Evolutionary conservation across 2,888 invertebrate species (phyloP).

Genomic region (Hyppa rectilinea): DNA sequence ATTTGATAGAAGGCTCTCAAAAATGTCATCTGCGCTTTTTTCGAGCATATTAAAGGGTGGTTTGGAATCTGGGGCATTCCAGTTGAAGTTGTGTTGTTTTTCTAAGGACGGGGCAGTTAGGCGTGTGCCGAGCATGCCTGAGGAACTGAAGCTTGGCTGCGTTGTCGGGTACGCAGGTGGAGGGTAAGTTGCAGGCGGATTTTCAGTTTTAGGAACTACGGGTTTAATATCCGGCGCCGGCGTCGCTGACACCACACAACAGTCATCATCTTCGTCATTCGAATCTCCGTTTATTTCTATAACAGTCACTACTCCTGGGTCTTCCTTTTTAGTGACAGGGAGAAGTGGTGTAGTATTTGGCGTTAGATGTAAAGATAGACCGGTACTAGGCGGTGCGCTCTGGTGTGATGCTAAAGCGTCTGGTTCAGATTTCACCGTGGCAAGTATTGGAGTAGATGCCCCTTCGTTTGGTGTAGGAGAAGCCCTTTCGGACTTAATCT

Average conservation of each 20-base stretch:
- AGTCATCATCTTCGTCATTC: slow-evolving; percentile 88
- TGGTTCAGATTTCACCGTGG: slow-evolving; percentile 82
- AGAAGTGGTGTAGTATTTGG: slow-evolving; percentile 72
- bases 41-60: slow-evolving; percentile 84
- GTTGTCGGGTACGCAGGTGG: slow-evolving; percentile 74
- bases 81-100: slow-evolving; percentile 87
- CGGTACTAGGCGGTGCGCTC: slow-evolving; percentile 39
- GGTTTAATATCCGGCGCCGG: slow-evolving; percentile 86
- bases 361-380: slow-evolving; percentile 22
- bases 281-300: slow-evolving; percentile 89
- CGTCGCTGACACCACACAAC: slow-evolving; percentile 87
- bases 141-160: slow-evolving; percentile 66
- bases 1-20: slow-evolving; percentile 85
- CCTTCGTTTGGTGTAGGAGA: slow-evolving; percentile 75
- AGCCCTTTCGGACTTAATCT: slow-evolving; percentile 83
- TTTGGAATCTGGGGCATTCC: slow-evolving; percentile 88
- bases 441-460: slow-evolving; percentile 77
- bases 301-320: slow-evolving; percentile 75
- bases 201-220: slow-evolving; percentile 83
- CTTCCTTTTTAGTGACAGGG: slow-evolving; percentile 83
- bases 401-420: slow-evolving; percentile 65
- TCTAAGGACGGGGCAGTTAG: slow-evolving; percentile 78
- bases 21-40: slow-evolving; percentile 88
- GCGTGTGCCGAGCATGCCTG: slow-evolving; percentile 69
- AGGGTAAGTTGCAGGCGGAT: slow-evolving; percentile 71